Evolutionary conservation across 2,888 invertebrate species (phyloP).

Genomic region (Hanleya hanleyi): DNA sequence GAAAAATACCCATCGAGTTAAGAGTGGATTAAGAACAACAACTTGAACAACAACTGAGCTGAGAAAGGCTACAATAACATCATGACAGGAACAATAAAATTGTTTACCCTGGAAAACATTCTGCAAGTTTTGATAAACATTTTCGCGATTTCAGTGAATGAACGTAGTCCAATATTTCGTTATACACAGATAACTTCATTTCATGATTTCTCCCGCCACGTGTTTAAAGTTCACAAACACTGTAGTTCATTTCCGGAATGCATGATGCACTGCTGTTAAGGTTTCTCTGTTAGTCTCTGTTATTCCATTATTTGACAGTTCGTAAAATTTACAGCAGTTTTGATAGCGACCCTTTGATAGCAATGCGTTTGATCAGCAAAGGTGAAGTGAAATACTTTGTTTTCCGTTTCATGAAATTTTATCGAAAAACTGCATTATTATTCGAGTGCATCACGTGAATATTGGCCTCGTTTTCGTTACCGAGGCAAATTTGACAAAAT

Average conservation of each 20-base stretch:
- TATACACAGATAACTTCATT: constrained; percentile 53
- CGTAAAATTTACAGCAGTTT: background rate
- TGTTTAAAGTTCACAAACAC: too few species aligned
- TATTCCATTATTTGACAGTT: background rate
- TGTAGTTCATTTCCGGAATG: too few species aligned
- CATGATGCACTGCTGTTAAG: too few species aligned
- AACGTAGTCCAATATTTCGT: constrained; percentile 48
- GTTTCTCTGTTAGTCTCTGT: too few species aligned
- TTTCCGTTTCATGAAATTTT: background rate
- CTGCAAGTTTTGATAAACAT: constrained; percentile 41
- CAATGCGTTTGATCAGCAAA: background rate
- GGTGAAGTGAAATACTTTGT: background rate
- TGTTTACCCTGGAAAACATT: constrained; percentile 47
- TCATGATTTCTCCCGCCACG: constrained; percentile 16
- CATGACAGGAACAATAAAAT: too few species aligned
- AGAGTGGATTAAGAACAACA: too few species aligned
- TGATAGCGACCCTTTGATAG: background rate
- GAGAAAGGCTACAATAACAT: too few species aligned
- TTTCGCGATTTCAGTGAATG: constrained; percentile 45
- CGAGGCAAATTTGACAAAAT: background rate
- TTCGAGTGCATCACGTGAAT: background rate
- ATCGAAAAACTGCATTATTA: background rate
- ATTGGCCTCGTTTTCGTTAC: background rate
- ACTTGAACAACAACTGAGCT: too few species aligned
- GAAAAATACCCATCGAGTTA: too few species aligned